Percentiles rank a stretch among this genome's conserved stretches.
These are phyloP conservation scores for Aotus griseimembra DNA, from an alignment of 2,797 vertebrate species.

Conservation along the genomic window DNA sequence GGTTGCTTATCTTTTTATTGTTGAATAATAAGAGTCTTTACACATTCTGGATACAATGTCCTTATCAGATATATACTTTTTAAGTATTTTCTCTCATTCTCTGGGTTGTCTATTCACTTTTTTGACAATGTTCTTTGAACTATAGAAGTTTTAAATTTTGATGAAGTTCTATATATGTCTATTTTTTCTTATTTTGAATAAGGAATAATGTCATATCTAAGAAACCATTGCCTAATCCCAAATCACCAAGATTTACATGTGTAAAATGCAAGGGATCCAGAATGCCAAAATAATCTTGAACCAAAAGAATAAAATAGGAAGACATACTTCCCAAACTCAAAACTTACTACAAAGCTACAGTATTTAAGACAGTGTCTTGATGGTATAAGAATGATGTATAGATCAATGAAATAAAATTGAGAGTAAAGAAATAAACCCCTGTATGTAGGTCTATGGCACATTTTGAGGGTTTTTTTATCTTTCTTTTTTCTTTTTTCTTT, in stretches of 20 bases:
- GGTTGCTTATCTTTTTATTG: background rate
- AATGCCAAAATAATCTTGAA: background rate
- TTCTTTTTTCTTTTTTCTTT: too few relatives aligned
- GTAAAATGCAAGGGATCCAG: background rate
- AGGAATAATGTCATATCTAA: background rate
- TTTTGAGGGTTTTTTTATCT: background rate
- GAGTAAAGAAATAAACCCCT: background rate
- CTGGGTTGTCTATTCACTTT: background rate
- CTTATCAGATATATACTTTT: background rate
- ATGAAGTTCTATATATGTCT: background rate
- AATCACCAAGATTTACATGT: background rate
- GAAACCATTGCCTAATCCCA: background rate
- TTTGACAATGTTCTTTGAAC: background rate
- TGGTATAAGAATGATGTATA: background rate
- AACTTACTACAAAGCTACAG: background rate
- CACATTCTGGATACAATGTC: background rate
- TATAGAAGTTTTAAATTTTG: background rate
- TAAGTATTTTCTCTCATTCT: background rate
- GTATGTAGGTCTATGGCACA: background rate
- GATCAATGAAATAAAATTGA: background rate
- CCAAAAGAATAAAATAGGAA: background rate
- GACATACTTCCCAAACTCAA: background rate
- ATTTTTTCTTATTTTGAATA: background rate
- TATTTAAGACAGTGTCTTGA: background rate
- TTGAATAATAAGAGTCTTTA: background rate